Conservation (phyloP, 2,797 vertebrate species). For the Gallinago stenura region DNA sequence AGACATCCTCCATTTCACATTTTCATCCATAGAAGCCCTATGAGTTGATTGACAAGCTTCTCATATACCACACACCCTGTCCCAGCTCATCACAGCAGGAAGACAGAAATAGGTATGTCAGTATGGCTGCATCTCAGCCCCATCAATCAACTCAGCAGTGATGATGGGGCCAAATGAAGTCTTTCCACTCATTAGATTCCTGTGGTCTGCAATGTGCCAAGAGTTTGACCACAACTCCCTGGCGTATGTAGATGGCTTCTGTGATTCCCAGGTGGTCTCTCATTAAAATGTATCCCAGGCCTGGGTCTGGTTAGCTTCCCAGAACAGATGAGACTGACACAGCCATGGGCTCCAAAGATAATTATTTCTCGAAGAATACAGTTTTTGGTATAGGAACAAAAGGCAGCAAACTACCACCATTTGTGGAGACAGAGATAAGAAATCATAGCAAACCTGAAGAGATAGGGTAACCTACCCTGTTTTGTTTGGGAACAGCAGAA, state of each 20-base stretch:
- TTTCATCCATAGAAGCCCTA: neutral
- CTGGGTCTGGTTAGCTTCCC: neutral
- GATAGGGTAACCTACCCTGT: neutral
- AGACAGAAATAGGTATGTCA: neutral
- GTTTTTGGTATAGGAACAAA: neutral
- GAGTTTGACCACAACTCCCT: conserved; percentile 3
- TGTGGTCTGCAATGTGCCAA: neutral
- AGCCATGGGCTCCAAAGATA: neutral
- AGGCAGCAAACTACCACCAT: neutral
- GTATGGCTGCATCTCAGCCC: neutral
- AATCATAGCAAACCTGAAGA: neutral
- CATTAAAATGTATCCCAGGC: neutral
- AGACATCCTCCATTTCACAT: neutral
- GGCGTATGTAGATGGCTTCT: neutral
- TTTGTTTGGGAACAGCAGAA: neutral
- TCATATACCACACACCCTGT: neutral
- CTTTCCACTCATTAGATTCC: conserved; percentile 29
- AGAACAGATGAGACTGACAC: neutral
- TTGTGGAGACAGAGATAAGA: neutral
- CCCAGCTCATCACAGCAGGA: neutral
- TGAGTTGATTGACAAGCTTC: neutral
- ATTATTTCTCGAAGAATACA: neutral
- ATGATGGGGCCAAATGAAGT: neutral
- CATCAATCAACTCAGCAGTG: neutral
- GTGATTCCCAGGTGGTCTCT: conserved; percentile 43